phyloP scores from a whole-genome alignment of 2,797 vertebrate species.

The Rachycentron canadum region DNA sequence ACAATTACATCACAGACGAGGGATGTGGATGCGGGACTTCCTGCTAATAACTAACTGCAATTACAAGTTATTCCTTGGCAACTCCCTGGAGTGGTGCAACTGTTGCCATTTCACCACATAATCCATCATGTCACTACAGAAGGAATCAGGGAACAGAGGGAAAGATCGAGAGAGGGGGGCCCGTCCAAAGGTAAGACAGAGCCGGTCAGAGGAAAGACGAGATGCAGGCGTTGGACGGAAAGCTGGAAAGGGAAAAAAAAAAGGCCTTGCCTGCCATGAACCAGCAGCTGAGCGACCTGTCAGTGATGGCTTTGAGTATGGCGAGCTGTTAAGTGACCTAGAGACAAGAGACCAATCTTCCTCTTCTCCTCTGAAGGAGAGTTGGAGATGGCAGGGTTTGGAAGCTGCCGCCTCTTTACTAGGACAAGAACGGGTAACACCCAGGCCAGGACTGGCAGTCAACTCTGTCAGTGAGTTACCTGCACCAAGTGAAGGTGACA shows the following conservation, averaged over 20 bases:
- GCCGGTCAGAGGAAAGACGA: slow-evolving; percentile 86
- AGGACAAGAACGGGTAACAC: slow-evolving; percentile 62
- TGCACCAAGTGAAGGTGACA: slow-evolving; percentile 68
- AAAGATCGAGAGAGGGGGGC: slow-evolving; percentile 86
- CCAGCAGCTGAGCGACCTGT: slow-evolving; percentile 79
- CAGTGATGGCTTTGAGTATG: slow-evolving; percentile 88
- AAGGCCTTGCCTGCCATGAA: slow-evolving; percentile 72
- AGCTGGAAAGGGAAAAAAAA: slow-evolving; percentile 83
- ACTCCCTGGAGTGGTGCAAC: slow-evolving; percentile 30
- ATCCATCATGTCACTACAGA: slow-evolving; percentile 81
- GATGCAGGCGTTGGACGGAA: slow-evolving; percentile 77
- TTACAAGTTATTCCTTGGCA: slow-evolving; percentile 35
- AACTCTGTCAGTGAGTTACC: slow-evolving; percentile 60
- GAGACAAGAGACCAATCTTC: slow-evolving; percentile 74
- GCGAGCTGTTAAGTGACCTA: slow-evolving; percentile 80
- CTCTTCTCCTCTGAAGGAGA: slow-evolving; percentile 74
- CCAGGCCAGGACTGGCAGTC: slow-evolving; percentile 47
- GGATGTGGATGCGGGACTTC: slow-evolving; percentile 49
- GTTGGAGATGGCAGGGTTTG: slow-evolving; percentile 74
- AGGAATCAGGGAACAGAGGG: slow-evolving; percentile 81
- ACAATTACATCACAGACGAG: slow-evolving; percentile 18
- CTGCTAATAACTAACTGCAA: slow-evolving; percentile 36
- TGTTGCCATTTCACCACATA: slow-evolving; percentile 32
- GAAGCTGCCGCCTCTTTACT: slow-evolving; percentile 67
- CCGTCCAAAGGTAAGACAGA: slow-evolving; percentile 88